Percentiles rank a stretch among this genome's conserved stretches.
Evolutionary conservation across 1,140 invertebrate genomes (phyloP).

Genomic region (Drosophila insularis): DNA sequence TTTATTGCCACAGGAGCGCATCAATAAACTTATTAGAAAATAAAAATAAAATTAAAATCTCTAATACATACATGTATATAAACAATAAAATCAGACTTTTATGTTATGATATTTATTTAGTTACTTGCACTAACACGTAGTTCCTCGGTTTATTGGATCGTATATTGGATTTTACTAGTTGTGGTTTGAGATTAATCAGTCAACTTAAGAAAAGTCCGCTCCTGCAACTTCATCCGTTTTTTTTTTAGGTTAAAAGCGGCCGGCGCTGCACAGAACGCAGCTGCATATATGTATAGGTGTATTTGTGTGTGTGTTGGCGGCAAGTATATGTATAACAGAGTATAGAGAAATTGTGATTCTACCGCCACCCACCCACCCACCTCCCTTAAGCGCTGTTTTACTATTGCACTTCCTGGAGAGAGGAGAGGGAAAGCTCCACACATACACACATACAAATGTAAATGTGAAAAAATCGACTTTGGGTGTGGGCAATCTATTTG

Average conservation of each 20-base stretch:
- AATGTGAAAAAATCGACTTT: slow-evolving; percentile 72
- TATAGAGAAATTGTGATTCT: slow-evolving; percentile 71
- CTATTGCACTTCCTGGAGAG: slow-evolving; percentile 26
- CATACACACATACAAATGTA: slow-evolving; percentile 34
- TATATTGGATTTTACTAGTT: too few relatives aligned
- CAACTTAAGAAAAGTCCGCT: slow-evolving; percentile 14
- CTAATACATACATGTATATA: too few relatives aligned
- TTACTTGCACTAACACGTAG: too few relatives aligned
- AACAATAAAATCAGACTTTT: too few relatives aligned
- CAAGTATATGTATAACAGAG: slow-evolving; percentile 51
- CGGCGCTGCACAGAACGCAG: slow-evolving; percentile 62
- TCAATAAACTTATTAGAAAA: not conserved
- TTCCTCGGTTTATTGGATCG: too few relatives aligned
- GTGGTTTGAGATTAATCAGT: not conserved
- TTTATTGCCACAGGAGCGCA: slow-evolving; percentile 19
- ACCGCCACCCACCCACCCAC: slow-evolving; percentile 18
- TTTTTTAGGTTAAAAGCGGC: slow-evolving; percentile 69
- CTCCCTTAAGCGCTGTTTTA: slow-evolving; percentile 67
- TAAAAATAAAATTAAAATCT: too few relatives aligned
- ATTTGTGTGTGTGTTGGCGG: slow-evolving; percentile 51
- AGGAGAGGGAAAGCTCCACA: slow-evolving; percentile 12
- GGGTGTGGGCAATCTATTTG: slow-evolving; percentile 67
- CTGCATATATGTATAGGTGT: slow-evolving; percentile 21
- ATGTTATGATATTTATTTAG: too few relatives aligned
- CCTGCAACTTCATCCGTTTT: slow-evolving; percentile 33